Evolutionary conservation across 2,113 vertebrate genomes (phyloP).

Genomic region (Pelecanus crispus): DNA sequence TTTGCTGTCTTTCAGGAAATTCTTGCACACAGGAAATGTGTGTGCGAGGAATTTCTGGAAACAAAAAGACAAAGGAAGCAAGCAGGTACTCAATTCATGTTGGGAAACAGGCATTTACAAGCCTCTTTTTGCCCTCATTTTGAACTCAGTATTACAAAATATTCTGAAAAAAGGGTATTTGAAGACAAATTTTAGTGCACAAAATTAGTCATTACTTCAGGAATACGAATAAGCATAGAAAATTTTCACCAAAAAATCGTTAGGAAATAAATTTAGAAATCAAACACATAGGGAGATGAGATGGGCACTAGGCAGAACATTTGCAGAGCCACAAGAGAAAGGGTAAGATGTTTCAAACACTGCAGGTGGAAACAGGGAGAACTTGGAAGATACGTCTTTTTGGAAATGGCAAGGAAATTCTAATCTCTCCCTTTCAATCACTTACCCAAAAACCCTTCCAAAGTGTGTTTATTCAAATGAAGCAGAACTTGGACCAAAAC

Average conservation of each 20-base stretch:
- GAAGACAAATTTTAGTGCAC: neutral
- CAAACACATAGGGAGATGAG: neutral
- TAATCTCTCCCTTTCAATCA: neutral
- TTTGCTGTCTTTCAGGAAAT: neutral
- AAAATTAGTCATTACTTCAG: neutral
- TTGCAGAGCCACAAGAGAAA: neutral
- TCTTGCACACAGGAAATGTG: neutral
- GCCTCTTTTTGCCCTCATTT: neutral
- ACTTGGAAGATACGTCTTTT: neutral
- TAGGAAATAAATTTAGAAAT: neutral
- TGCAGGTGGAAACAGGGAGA: neutral
- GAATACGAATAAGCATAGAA: neutral
- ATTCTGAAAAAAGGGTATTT: neutral
- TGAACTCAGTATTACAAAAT: neutral
- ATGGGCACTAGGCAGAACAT: neutral
- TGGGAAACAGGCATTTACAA: neutral
- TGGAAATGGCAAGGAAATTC: neutral
- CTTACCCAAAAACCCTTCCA: neutral
- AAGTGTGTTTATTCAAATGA: conserved; percentile 29
- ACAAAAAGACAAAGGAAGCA: neutral
- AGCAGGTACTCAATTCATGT: neutral
- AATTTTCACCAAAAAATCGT: conserved; percentile 6
- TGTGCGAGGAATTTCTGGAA: neutral
- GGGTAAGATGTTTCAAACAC: neutral
- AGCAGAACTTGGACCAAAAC: neutral